Evolutionary conservation across 2,888 invertebrate genomes (phyloP).

Genomic region (Hypolimnas misippus): DNA sequence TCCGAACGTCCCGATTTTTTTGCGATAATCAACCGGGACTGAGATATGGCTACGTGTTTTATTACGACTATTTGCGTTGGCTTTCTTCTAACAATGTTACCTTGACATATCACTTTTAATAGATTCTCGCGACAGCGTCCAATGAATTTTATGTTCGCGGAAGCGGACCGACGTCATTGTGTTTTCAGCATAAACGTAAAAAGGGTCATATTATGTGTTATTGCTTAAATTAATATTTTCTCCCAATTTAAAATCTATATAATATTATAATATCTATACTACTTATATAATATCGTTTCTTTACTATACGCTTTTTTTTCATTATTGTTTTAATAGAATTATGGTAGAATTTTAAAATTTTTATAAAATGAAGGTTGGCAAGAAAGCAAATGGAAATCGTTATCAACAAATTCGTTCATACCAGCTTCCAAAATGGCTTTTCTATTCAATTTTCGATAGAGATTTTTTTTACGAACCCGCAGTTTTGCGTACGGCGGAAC

Average conservation of each 20-base stretch:
- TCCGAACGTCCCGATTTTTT: constrained; percentile 65
- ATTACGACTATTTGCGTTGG: constrained; percentile 25
- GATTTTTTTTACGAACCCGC: constrained; percentile 82
- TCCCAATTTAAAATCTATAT: no score
- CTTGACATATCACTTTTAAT: constrained; percentile 26
- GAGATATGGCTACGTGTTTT: constrained; percentile 42
- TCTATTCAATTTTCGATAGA: constrained; percentile 84
- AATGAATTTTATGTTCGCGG: constrained; percentile 12
- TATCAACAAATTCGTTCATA: constrained; percentile 71
- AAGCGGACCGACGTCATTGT: not conserved
- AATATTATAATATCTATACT: no score
- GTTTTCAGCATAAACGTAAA: not conserved
- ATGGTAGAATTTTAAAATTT: not conserved
- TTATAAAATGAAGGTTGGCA: not conserved
- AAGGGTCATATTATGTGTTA: not conserved
- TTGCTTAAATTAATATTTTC: not conserved
- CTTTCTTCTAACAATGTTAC: constrained; percentile 13
- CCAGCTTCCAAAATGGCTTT: constrained; percentile 77
- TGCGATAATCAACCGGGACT: constrained; percentile 60
- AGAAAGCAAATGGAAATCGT: constrained; percentile 57
- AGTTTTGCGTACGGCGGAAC: constrained; percentile 83
- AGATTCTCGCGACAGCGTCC: constrained; percentile 18
- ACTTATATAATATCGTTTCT: no score
- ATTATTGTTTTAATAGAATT: not conserved
- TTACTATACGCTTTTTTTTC: no score